These are phyloP conservation scores for Cyprinodon variegatus DNA, from an alignment of 2,113 vertebrate genomes.

Conservation along the genomic window DNA sequence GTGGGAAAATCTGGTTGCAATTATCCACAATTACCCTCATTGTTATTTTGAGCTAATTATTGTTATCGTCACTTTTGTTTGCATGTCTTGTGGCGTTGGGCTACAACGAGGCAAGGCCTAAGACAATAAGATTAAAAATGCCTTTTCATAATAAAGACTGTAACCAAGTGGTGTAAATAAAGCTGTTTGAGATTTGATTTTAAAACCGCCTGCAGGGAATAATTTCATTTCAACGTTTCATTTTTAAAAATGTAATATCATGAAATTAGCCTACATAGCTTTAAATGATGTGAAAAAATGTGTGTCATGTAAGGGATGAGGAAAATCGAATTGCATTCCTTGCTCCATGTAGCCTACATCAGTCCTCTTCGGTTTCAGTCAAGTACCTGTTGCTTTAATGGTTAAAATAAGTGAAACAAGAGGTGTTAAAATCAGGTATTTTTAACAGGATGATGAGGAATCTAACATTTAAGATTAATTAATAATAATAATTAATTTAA, in stretches of 20 bases:
- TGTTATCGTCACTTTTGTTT: constrained; percentile 78
- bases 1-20: constrained; percentile 64
- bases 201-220: not conserved
- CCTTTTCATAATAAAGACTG: constrained; percentile 52
- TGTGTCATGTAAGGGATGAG: not conserved
- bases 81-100: constrained; percentile 56
- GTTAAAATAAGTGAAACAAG: no score
- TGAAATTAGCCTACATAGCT: not conserved
- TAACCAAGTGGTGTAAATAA: constrained; percentile 55
- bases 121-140: constrained; percentile 60
- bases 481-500: no score
- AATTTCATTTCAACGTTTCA: not conserved
- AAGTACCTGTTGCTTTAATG: no score
- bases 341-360: not conserved
- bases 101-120: constrained; percentile 43
- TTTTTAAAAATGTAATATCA: not conserved
- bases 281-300: not conserved
- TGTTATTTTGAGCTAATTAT: constrained; percentile 80
- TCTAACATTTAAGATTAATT: no score
- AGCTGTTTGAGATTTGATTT: constrained; percentile 15
- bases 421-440: no score
- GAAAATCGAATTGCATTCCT: not conserved
- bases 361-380: no score
- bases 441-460: no score
- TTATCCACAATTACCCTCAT: constrained; percentile 76